phyloP scores from a whole-genome alignment of 2,888 invertebrate genomes.

The Lutraria lutraria region DNA sequence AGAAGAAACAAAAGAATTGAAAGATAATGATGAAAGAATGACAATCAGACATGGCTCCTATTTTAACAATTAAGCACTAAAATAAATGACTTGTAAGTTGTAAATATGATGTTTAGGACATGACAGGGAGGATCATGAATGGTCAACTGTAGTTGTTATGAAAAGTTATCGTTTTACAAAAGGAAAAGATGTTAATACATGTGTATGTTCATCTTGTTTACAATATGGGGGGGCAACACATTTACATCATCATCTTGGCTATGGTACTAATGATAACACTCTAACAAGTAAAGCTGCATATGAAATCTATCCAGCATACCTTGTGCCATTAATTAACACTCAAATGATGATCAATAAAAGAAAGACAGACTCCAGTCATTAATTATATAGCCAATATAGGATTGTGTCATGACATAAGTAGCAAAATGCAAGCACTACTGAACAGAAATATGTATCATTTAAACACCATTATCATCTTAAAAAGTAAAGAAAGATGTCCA shows the following conservation, averaged over 20 bases:
- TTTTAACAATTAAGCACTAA: not conserved
- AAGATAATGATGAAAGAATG: not conserved
- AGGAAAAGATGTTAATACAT: not conserved
- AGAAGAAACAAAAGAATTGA: not conserved
- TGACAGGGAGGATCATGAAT: not conserved
- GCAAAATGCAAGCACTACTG: too few relatives aligned
- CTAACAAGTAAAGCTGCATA: not conserved
- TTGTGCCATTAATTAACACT: too few relatives aligned
- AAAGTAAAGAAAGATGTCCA: too few relatives aligned
- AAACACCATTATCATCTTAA: too few relatives aligned
- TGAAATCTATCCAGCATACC: too few relatives aligned
- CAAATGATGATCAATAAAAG: too few relatives aligned
- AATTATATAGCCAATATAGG: too few relatives aligned
- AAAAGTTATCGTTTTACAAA: not conserved
- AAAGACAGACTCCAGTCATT: too few relatives aligned
- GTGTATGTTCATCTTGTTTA: not conserved
- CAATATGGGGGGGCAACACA: not conserved
- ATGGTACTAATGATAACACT: not conserved
- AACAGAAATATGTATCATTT: too few relatives aligned
- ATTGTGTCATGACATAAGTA: too few relatives aligned
- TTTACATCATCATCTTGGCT: not conserved
- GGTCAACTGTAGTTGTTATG: not conserved
- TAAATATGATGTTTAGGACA: not conserved
- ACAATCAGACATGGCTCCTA: not conserved
- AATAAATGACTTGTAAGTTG: not conserved